These are phyloP conservation scores for Drosophila athabasca DNA, from an alignment of 1,140 invertebrate species.

Conservation along the genomic window DNA sequence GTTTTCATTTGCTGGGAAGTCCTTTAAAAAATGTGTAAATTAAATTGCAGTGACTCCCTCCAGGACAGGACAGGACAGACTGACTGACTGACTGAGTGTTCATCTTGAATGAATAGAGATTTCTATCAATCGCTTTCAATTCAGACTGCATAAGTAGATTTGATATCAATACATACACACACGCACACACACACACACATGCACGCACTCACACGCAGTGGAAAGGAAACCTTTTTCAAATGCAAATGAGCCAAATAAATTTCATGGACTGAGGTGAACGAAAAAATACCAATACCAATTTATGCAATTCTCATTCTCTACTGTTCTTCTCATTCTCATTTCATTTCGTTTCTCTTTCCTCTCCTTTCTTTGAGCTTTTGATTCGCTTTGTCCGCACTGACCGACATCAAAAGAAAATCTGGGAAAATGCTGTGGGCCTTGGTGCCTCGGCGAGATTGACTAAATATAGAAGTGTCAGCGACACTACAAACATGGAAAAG, in stretches of 20 bases:
- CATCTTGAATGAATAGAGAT: no score
- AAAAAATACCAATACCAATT: neutral
- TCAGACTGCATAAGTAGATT: constrained; percentile 22
- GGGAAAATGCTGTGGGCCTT: constrained; percentile 6
- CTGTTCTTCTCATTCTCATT: neutral
- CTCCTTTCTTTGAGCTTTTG: neutral
- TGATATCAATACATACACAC: constrained; percentile 21
- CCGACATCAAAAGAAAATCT: constrained; percentile 39
- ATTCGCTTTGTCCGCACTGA: constrained; percentile 14
- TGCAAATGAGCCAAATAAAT: constrained; percentile 27
- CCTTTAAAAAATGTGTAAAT: no score
- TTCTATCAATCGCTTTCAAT: neutral
- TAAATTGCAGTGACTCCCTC: no score
- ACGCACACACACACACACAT: constrained; percentile 12
- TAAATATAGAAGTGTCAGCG: constrained; percentile 66
- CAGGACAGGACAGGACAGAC: no score
- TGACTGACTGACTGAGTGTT: no score
- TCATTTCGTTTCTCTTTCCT: no score
- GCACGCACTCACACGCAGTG: neutral
- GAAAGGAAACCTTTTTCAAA: constrained; percentile 27
- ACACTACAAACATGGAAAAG: constrained; percentile 39
- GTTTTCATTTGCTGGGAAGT: no score
- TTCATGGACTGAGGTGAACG: constrained; percentile 5
- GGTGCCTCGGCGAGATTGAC: neutral
- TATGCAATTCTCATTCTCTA: constrained; percentile 3